These are phyloP conservation scores for Ophiothrix spiculata DNA, from an alignment of 35 echinoderm and acorn worm species.

Conservation along the genomic window DNA sequence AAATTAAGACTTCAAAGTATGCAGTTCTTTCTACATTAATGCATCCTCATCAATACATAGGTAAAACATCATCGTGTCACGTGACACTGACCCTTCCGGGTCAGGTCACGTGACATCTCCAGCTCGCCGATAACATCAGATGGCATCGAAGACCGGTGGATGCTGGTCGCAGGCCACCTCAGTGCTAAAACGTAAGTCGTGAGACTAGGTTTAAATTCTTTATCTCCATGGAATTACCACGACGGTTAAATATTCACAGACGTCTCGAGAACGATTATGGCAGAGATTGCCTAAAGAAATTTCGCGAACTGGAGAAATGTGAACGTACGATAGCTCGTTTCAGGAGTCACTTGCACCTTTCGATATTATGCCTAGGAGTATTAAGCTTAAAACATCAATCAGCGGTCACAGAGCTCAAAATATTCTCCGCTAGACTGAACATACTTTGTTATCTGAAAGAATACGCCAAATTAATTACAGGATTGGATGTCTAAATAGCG, in stretches of 20 bases:
- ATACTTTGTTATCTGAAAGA: not conserved
- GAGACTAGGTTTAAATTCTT: not conserved
- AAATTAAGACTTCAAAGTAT: too few species aligned
- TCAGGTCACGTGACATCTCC: not conserved
- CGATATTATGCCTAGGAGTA: not conserved
- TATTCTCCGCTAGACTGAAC: not conserved
- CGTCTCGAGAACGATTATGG: not conserved
- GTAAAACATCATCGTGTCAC: too few species aligned
- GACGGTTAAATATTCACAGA: not conserved
- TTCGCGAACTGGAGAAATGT: not conserved
- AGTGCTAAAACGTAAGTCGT: too few species aligned
- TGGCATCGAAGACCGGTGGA: not conserved
- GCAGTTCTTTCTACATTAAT: too few species aligned
- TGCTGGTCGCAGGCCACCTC: not conserved
- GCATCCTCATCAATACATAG: too few species aligned
- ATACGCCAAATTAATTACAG: not conserved
- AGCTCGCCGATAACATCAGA: not conserved
- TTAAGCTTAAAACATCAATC: not conserved
- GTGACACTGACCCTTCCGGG: too few species aligned
- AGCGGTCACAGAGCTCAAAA: not conserved
- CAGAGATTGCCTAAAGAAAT: not conserved
- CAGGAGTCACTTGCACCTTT: slow-evolving; percentile 2
- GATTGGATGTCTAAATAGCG: not conserved
- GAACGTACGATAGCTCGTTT: not conserved
- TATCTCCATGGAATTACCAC: not conserved